These are phyloP conservation scores for Hemibagrus guttatus DNA, from an alignment of 2,797 vertebrate species.

Conservation along the genomic window DNA sequence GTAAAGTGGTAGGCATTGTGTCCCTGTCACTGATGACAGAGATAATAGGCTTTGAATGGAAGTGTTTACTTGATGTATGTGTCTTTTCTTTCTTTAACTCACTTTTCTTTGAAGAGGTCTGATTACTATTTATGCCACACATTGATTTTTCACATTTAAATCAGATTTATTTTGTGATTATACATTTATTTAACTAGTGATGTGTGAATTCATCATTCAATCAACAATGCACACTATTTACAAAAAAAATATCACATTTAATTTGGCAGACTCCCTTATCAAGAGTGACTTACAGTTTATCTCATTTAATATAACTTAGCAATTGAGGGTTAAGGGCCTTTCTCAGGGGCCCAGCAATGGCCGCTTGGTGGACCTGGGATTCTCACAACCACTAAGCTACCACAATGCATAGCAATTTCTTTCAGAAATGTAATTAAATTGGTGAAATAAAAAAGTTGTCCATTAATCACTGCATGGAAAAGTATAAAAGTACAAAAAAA, in stretches of 20 bases:
- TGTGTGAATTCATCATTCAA: neutral
- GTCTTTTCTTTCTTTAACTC: neutral
- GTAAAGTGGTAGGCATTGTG: neutral
- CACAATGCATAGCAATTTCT: neutral
- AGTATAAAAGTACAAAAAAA: neutral
- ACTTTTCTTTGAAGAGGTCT: neutral
- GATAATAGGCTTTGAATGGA: constrained; percentile 22
- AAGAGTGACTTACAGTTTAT: too few species aligned
- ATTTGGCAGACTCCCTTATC: too few species aligned
- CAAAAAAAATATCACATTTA: neutral
- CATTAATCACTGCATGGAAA: neutral
- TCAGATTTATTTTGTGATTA: neutral
- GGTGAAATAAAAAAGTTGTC: neutral
- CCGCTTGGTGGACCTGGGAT: too few species aligned
- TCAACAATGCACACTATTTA: neutral
- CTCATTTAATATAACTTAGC: too few species aligned
- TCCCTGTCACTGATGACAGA: constrained; percentile 6
- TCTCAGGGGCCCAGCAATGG: too few species aligned
- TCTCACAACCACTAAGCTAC: neutral
- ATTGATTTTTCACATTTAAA: neutral
- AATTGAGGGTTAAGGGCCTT: too few species aligned
- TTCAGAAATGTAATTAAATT: neutral
- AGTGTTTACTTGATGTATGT: neutral
- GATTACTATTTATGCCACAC: neutral
- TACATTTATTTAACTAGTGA: neutral